Base-by-base conservation (phyloP, 1,140 invertebrate species). In the Drosophila obscura region DNA sequence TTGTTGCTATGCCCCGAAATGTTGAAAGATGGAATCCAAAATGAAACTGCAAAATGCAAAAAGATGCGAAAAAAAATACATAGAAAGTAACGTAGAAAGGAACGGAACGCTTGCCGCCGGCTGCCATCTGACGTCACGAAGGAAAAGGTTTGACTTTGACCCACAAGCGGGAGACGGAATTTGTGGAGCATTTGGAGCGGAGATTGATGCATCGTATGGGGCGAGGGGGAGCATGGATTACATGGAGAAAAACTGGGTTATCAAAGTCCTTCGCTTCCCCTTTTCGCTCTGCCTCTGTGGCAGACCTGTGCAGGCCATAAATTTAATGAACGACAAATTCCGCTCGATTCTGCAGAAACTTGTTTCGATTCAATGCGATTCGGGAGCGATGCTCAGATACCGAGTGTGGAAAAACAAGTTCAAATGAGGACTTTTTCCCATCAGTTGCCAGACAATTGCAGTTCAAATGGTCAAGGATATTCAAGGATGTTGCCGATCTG, bases 391-490 rank as follows among this genome's bases (percentile, higher is more conserved):
- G 19, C 28, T 19, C 15, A 31, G 6, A n/a, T 4, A 5, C 13
- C 5, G 49, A 49, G 43, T 69, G 51, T 57, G 43, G 65, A 71
- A 62, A 69, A 74, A 67, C 26, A 69, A 76, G 65, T 68, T 57
- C 52, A 69, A 82, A 87, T 83, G 41, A 35, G 50, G 60, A 52
- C 43, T 72, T 90, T 87, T 90, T 89, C 85, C 73, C 84, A 89
- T 79, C 80, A 77, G 8, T 63, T 60, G 44, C 41, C 82, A 82
- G 71, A 89, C 77, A 84, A 83, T 69, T 89, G 71, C 75, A 78
- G 89, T 80, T 91, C 89, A 91, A 87, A 83, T 87, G 89, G 89
- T 91, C 89, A 91, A 91, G 89, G 89, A 89, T 91, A 76, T 48
- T 57, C 65, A 45, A 71, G 75, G 51, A 77, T 61, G 58, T 52